Conservation (phyloP, 2,888 invertebrate species). For the Diaperis boleti region DNA sequence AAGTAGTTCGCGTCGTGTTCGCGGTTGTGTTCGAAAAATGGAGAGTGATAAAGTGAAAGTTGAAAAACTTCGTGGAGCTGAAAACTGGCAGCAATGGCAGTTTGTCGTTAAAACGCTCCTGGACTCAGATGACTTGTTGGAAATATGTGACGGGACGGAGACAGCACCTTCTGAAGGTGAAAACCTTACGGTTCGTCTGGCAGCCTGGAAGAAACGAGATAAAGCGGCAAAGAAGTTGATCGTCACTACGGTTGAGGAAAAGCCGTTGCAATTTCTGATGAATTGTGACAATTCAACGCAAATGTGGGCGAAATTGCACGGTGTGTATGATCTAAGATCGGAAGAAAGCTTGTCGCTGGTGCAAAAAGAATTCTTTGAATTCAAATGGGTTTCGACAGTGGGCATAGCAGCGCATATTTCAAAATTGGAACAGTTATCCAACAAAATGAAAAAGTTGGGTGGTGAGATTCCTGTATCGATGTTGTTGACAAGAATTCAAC, state of each 20-base stretch:
- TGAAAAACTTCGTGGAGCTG: conserved; percentile 47
- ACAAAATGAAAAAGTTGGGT: conserved; percentile 9
- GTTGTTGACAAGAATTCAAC: conserved; percentile 1
- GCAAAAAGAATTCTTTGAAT: no score
- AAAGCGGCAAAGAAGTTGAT: conserved; percentile 45
- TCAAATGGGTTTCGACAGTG: no score
- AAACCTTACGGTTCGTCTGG: background rate
- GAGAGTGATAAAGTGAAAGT: conserved; percentile 38
- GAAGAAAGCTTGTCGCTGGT: background rate
- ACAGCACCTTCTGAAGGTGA: background rate
- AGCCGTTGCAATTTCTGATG: conserved; percentile 44
- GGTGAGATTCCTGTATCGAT: background rate
- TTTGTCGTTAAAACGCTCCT: conserved; percentile 42
- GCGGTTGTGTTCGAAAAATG: no score
- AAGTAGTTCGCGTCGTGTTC: no score
- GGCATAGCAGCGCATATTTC: no score
- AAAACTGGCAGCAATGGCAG: conserved; percentile 46
- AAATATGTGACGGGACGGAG: conserved; percentile 38
- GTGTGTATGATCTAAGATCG: background rate
- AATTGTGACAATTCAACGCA: no score
- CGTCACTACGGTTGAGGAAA: conserved; percentile 45
- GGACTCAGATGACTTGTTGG: conserved; percentile 35
- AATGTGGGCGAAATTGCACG: background rate
- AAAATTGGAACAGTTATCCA: no score
- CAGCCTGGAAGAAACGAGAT: conserved; percentile 43